These are phyloP conservation scores for Emydura subglobosa DNA, from an alignment of 2,113 vertebrate genomes.

Conservation along the genomic window DNA sequence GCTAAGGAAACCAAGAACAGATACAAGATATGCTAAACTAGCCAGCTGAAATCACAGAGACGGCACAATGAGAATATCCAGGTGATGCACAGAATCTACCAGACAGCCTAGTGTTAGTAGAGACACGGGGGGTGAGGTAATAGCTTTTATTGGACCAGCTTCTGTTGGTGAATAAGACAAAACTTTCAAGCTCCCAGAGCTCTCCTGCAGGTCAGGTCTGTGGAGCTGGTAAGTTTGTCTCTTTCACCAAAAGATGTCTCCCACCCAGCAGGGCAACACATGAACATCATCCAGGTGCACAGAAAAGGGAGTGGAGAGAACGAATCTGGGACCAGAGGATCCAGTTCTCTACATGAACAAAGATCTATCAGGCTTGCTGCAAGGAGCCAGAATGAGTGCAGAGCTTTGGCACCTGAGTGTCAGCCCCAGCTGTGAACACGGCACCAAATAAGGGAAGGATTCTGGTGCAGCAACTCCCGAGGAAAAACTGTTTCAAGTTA, in stretches of 20 bases:
- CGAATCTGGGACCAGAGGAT: background rate
- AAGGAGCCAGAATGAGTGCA: background rate
- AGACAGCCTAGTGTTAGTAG: background rate
- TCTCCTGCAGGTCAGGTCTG: background rate
- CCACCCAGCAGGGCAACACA: background rate
- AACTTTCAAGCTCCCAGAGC: background rate
- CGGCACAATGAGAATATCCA: background rate
- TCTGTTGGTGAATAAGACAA: background rate
- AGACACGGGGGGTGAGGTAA: background rate
- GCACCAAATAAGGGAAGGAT: conserved; percentile 88
- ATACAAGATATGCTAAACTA: conserved; percentile 36
- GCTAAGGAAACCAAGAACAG: conserved; percentile 17
- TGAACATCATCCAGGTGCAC: background rate
- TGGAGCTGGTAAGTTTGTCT: background rate
- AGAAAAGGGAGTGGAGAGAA: conserved; percentile 42
- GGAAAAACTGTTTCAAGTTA: conserved; percentile 83
- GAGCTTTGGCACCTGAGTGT: conserved; percentile 72
- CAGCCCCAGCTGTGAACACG: conserved; percentile 76
- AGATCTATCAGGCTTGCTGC: background rate
- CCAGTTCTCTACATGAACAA: rapidly evolving
- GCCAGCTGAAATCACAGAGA: conserved; percentile 31
- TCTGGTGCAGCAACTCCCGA: conserved; percentile 76
- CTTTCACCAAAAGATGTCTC: background rate
- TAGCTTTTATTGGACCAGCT: background rate
- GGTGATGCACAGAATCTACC: background rate